These are phyloP conservation scores for Apogon talboti DNA, from an alignment of 2,797 vertebrate genomes.

Conservation along the genomic window DNA sequence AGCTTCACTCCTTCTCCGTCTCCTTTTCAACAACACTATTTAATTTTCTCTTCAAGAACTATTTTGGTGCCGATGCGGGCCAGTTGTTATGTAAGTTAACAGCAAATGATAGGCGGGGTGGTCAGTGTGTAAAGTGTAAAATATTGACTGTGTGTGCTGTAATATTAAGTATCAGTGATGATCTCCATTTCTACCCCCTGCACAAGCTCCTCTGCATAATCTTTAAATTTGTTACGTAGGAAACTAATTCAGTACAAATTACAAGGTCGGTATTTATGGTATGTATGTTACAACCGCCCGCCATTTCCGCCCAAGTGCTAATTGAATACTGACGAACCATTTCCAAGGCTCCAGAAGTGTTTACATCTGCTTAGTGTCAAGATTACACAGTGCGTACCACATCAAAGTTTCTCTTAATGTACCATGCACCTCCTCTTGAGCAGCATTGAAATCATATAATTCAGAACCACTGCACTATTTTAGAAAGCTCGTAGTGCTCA, in stretches of 20 bases:
- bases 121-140: constrained; percentile 8
- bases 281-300: constrained; percentile 30
- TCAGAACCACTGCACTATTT: constrained; percentile 2
- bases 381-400: constrained; percentile 56
- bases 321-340: constrained; percentile 66
- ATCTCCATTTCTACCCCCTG: constrained; percentile 10
- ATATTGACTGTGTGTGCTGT: constrained; percentile 1
- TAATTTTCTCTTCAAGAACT: constrained; percentile 75
- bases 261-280: constrained; percentile 39
- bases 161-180: background rate
- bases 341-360: constrained; percentile 58
- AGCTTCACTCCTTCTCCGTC: constrained; percentile 79
- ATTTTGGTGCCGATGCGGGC: constrained; percentile 57
- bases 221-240: constrained; percentile 3
- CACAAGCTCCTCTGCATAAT: constrained; percentile 5
- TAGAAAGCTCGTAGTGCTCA: constrained; percentile 12
- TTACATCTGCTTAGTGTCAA: constrained; percentile 60
- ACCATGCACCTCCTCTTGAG: constrained; percentile 11
- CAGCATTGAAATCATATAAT: constrained; percentile 14
- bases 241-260: constrained; percentile 39
- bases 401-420: constrained; percentile 50
- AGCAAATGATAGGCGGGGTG: constrained; percentile 16
- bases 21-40: constrained; percentile 73
- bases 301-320: constrained; percentile 55
- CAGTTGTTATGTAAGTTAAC: constrained; percentile 70